Base-by-base conservation (phyloP, 2,113 vertebrate species). In the Carassius auratus region DNA sequence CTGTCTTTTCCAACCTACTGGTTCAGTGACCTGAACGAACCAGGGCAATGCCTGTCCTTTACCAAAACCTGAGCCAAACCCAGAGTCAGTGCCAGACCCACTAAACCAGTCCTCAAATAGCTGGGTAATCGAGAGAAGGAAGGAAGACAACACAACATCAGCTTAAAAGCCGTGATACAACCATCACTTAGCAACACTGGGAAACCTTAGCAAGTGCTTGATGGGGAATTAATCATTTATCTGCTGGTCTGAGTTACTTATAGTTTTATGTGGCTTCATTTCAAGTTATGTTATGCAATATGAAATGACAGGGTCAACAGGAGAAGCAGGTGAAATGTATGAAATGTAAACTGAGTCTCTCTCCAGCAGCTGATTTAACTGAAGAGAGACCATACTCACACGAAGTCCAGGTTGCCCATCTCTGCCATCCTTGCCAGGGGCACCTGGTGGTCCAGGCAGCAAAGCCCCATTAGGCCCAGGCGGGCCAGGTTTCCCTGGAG, bases 401-500 rank as follows among this genome's bases (percentile, higher is more conserved):
- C 91, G 93, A 84, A 90, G 85, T 13, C 96, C 96, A 59, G 91
- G 90, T 57, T 93, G 90, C 3, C 97, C 96, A 1, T 96, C 85
- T 26, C 30, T 75, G 26, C 90, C 90, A 57, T 87, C 93, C 86
- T 90, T 88, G 8, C 96, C 96, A 85, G 96, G 94, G 30, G 91
- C 79, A 8, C 95, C 96, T 50, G 93, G 30, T 26, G 87, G 15
- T 9, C 87, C 89, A 3, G 88, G 59, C 61, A 86, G 23, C 1
- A 83, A 12, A 52, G 71, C 89, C 3, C 81, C 85, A 8, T 76
- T 57, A 57, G 84, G 55, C 81, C 91, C 92, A 61, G 92, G 88
- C 0, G 93, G 93, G 76, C 94, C 96, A 66, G 96, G 96, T 83
- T 92, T 92, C 78, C 96, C 97, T 0, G 96, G 96, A 78, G 95